Conservation (phyloP, 2,888 invertebrate species). For the Diplazon laetatorius region DNA sequence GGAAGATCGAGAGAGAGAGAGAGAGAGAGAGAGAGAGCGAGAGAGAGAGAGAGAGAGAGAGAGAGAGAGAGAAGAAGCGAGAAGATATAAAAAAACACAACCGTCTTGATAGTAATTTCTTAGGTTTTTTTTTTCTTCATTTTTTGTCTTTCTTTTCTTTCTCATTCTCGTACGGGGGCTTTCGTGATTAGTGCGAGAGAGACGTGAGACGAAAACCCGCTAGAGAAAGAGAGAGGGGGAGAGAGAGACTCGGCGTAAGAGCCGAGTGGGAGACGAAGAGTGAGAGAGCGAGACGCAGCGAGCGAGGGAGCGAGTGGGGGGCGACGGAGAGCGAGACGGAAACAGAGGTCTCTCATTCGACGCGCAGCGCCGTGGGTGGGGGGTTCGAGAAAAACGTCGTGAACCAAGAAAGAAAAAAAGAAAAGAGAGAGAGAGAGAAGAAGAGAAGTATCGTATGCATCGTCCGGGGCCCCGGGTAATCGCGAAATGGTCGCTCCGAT, state of each 20-base stretch:
- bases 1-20: conserved; percentile 9
- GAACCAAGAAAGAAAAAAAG: conserved; percentile 1
- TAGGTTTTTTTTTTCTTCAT: too few species aligned
- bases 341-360: conserved; percentile 9
- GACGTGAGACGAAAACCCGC: too few species aligned
- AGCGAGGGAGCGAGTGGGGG: conserved; percentile 11
- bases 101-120: too few species aligned
- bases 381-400: conserved; percentile 26
- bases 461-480: conserved; percentile 4
- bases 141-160: too few species aligned
- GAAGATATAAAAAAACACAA: too few species aligned
- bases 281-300: too few species aligned
- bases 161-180: too few species aligned
- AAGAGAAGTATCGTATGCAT: conserved; percentile 8
- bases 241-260: too few species aligned
- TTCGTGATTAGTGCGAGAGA: too few species aligned
- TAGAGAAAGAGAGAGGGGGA: background rate
- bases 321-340: conserved; percentile 8
- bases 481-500: conserved; percentile 10
- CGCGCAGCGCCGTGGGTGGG: conserved; percentile 7
- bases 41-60: conserved; percentile 23
- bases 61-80: conserved; percentile 2
- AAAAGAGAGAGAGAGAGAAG: too few species aligned
- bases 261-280: too few species aligned
- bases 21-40: conserved; percentile 1